Percentiles rank a stretch among this genome's conserved stretches.
These are phyloP conservation scores for Boloria euphrosyne DNA, from an alignment of 2,888 invertebrate genomes.

Conservation along the genomic window DNA sequence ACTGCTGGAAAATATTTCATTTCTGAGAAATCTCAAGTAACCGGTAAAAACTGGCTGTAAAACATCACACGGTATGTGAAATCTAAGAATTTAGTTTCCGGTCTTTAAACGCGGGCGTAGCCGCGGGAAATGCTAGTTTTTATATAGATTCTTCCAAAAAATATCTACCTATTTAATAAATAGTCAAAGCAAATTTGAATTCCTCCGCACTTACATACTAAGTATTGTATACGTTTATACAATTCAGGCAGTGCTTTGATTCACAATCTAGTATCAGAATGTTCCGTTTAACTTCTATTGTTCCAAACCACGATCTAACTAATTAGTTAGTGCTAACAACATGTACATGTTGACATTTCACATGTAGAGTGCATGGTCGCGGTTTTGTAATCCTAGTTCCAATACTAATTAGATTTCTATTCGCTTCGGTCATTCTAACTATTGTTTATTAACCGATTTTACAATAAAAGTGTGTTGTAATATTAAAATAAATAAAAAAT, in stretches of 20 bases:
- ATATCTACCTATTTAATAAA: too few relatives aligned
- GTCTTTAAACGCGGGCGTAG: too few relatives aligned
- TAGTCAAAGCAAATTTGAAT: too few relatives aligned
- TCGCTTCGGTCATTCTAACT: conserved; percentile 16
- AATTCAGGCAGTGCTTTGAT: conserved; percentile 25
- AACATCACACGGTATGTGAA: too few relatives aligned
- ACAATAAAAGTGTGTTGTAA: not conserved
- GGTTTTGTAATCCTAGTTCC: conserved; percentile 49
- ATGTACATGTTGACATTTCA: conserved; percentile 71
- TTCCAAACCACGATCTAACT: conserved; percentile 54
- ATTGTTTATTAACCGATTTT: conserved; percentile 7
- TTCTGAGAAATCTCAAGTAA: too few relatives aligned
- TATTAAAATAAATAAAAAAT: not conserved
- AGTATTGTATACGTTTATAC: not conserved
- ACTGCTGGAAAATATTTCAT: too few relatives aligned
- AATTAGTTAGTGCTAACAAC: conserved; percentile 69
- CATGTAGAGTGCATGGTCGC: conserved; percentile 53
- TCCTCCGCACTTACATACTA: not conserved
- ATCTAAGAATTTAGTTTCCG: too few relatives aligned
- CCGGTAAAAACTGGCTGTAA: too few relatives aligned
- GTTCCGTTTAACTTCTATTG: conserved; percentile 52
- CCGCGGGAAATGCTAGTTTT: too few relatives aligned
- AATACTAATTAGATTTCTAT: conserved; percentile 47
- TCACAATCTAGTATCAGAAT: conserved; percentile 33
- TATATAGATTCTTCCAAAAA: too few relatives aligned